These are phyloP conservation scores for Gracilinanus agilis DNA, from an alignment of 2,113 vertebrate species.

Conservation along the genomic window DNA sequence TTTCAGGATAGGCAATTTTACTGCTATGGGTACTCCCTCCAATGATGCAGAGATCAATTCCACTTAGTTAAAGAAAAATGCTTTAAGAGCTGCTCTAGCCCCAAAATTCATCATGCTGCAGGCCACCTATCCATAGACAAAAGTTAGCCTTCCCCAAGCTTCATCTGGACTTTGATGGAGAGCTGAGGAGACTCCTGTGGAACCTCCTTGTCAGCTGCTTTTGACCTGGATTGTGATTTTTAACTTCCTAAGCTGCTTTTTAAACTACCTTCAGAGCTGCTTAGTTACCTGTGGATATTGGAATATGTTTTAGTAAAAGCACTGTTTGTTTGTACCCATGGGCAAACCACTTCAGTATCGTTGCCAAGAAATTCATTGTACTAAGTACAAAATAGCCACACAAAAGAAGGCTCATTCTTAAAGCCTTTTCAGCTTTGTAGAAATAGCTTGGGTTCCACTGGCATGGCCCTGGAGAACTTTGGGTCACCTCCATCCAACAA, in stretches of 20 bases:
- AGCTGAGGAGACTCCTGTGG: neutral
- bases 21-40: neutral
- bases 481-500: neutral
- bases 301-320: neutral
- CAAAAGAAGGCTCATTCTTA: neutral
- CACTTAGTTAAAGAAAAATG: neutral
- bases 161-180: neutral
- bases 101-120: neutral
- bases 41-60: neutral
- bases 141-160: neutral
- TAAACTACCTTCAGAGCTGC: neutral
- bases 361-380: neutral
- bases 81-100: neutral
- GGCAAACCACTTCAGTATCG: too few species aligned
- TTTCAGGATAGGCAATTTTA: neutral
- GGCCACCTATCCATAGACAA: neutral
- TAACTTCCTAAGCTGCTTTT: neutral
- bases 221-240: neutral
- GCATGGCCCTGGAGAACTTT: neutral
- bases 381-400: neutral
- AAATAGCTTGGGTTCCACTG: neutral
- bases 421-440: neutral
- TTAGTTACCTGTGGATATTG: neutral
- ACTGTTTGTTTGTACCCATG: neutral
- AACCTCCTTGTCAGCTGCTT: neutral